These are phyloP conservation scores for Nomada flava DNA, from an alignment of 2,888 invertebrate genomes.

Conservation along the genomic window DNA sequence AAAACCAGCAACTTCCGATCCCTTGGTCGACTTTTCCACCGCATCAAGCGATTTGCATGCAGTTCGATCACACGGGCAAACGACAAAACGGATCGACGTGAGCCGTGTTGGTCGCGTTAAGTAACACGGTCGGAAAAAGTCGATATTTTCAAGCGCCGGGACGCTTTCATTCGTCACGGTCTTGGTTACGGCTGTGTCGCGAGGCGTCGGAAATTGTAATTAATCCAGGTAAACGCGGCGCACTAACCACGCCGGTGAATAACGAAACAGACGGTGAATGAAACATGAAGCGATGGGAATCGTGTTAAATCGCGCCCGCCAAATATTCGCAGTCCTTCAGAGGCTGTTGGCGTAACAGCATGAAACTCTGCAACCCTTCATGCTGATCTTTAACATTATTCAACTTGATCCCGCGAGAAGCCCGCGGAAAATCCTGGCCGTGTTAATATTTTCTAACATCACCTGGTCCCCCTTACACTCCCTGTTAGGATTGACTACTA, in stretches of 20 bases:
- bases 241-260: constrained; percentile 36
- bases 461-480: not conserved
- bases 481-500: too few relatives aligned
- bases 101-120: not conserved
- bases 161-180: constrained; percentile 43
- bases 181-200: constrained; percentile 23
- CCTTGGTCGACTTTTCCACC: not conserved
- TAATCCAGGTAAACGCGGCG: constrained; percentile 39
- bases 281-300: constrained; percentile 33
- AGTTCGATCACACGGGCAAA: not conserved
- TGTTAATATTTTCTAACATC: constrained; percentile 2
- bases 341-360: not conserved
- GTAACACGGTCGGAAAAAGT: constrained; percentile 7
- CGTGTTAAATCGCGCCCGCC: not conserved
- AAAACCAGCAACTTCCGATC: not conserved
- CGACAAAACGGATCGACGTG: constrained; percentile 6
- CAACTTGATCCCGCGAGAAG: not conserved
- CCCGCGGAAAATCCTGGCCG: not conserved
- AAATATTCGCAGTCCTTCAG: not conserved
- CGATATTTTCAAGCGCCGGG: constrained; percentile 37
- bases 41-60: not conserved
- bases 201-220: constrained; percentile 45
- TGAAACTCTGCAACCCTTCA: not conserved
- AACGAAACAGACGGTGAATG: constrained; percentile 47
- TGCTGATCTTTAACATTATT: not conserved